Evolutionary conservation across 2,797 vertebrate genomes (phyloP), one percentile per base, ranked within the genome.

Genomic region (Channa striata): DNA sequence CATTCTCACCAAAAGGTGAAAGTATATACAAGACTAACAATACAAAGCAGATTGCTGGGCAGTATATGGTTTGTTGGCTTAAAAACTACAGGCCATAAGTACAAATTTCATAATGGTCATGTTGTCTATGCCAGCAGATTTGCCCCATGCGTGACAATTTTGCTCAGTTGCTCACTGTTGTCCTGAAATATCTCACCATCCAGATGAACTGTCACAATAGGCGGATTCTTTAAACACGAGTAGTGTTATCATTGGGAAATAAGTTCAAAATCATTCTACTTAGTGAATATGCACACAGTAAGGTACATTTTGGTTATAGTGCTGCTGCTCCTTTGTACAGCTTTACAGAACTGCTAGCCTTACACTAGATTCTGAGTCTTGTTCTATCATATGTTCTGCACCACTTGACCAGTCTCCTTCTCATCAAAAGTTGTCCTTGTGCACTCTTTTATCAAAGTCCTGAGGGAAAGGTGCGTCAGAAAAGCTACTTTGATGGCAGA

Each of bases 391-490:
- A 17, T 33, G 33, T 44, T 53, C 52, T 40, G 54, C 56, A 51
- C 25, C 14, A 63, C 68, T 71, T 59, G 37, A 48, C 42, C n/a
- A 20, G 25, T 57, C 59, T 57, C 11, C 59, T 52, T 64, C 2
- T 56, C 67, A 48, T 69, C 44, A 59, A 43, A 69, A 44, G 66
- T 39, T 65, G 65, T 72, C 70, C 60, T 72, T 62, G 58, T 59
- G 39, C 42, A 20, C 49, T 43, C 20, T 59, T 71, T 50, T 44
- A 76, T 76, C 42, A 39, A 68, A 78, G 69, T 74, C 70, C 63
- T 11, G 23, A 67, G 63, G 54, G 52, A 64, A 46, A 74, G 68
- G 75, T 86, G 75, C 70, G 46, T 78, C 59, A 47, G 51, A 68
- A 65, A 77, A 69, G 25, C 47, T 51, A 11, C 62, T 67, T 78